A percentile compares a stretch with the other conserved stretches of the same genome.
These are phyloP conservation scores for Ispidina picta DNA, from an alignment of 2,797 vertebrate genomes.

Conservation along the genomic window DNA sequence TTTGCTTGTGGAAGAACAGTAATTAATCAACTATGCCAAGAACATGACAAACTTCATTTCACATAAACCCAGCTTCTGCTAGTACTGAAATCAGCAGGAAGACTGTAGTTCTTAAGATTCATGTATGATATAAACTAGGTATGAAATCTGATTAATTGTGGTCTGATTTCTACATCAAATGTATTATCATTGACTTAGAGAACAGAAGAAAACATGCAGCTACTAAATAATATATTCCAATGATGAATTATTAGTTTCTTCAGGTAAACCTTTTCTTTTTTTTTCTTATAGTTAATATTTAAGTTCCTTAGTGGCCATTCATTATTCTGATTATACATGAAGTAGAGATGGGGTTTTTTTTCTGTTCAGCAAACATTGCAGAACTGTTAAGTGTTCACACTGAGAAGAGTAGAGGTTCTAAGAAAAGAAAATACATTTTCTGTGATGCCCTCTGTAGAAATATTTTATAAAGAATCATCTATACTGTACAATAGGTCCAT, in stretches of 20 bases:
- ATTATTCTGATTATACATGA: neutral
- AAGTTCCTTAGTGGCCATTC: neutral
- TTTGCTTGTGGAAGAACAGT: neutral
- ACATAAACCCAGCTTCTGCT: neutral
- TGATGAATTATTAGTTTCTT: neutral
- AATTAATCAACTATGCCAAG: neutral
- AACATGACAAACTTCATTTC: neutral
- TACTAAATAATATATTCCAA: neutral
- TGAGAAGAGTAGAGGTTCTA: neutral
- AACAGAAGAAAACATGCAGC: neutral
- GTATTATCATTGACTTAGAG: neutral
- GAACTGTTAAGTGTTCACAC: neutral
- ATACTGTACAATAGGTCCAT: neutral
- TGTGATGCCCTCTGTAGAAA: neutral
- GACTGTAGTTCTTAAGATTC: neutral
- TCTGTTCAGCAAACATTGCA: neutral
- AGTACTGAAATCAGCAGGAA: neutral
- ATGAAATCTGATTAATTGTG: neutral
- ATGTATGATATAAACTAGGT: neutral
- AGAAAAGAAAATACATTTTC: neutral
- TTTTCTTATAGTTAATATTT: neutral
- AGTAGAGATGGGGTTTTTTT: fast-evolving
- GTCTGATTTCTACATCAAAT: neutral
- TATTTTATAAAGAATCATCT: neutral
- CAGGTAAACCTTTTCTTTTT: neutral